phyloP scores from a whole-genome alignment of 2,113 vertebrate genomes.

The Montifringilla adamsi region DNA sequence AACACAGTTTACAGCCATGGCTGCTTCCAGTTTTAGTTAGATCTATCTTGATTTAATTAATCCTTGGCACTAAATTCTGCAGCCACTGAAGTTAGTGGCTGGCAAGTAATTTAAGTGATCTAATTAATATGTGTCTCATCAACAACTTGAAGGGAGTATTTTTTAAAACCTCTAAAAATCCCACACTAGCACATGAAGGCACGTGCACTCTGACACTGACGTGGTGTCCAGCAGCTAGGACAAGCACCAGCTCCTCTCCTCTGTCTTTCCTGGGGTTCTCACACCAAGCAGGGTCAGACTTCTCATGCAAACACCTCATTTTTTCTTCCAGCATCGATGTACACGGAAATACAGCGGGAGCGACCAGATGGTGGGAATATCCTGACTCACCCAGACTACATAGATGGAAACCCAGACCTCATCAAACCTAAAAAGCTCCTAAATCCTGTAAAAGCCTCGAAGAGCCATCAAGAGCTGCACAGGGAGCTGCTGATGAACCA shows the following conservation, averaged over 20 bases:
- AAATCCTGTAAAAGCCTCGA: conserved; percentile 84
- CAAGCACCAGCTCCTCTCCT: neutral
- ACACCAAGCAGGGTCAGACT: neutral
- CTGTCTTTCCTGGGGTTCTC: neutral
- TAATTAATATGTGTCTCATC: conserved; percentile 17
- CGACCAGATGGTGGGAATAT: conserved; percentile 71
- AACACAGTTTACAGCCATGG: neutral
- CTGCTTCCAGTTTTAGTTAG: neutral
- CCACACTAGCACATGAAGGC: neutral
- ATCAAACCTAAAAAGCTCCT: conserved; percentile 88
- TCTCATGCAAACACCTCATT: neutral
- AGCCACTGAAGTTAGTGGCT: neutral
- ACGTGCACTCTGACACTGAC: neutral
- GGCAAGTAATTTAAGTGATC: neutral
- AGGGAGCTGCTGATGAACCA: conserved; percentile 87
- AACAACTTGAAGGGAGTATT: neutral
- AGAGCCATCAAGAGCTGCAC: conserved; percentile 87
- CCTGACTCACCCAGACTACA: conserved; percentile 77
- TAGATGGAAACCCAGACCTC: conserved; percentile 81
- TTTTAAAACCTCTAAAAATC: neutral
- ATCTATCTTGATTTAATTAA: neutral
- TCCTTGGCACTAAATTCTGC: neutral
- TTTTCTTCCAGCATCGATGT: conserved; percentile 78
- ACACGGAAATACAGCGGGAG: conserved; percentile 82
- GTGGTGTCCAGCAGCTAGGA: accelerated